phyloP scores from a whole-genome alignment of 2,797 vertebrate species.

The Sebastes vulpes region DNA sequence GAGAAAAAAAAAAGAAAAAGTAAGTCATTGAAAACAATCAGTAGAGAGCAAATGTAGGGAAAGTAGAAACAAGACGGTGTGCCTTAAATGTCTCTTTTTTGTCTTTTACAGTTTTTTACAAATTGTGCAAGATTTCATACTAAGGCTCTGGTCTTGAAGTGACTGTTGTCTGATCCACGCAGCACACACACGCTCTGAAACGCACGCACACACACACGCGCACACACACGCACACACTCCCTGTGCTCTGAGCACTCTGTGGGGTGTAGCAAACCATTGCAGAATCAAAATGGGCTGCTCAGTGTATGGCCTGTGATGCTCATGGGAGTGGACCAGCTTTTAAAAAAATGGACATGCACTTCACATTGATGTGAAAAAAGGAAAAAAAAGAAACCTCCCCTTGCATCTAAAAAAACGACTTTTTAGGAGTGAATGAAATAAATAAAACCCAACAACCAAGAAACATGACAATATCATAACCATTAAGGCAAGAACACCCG shows the following conservation, averaged over 20 bases:
- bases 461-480: conserved; percentile 90
- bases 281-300: conserved; percentile 83
- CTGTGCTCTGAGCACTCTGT: conserved; percentile 88
- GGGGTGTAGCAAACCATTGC: conserved; percentile 82
- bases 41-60: conserved; percentile 98
- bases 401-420: conserved; percentile 76
- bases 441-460: conserved; percentile 70
- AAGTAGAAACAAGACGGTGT: conserved; percentile 99
- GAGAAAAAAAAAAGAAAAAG: conserved; percentile 79
- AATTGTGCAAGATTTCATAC: conserved; percentile 99
- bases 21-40: conserved; percentile 98
- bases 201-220: conserved; percentile 35
- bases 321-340: conserved; percentile 86
- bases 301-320: conserved; percentile 83
- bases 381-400: conserved; percentile 77
- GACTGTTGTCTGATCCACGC: conserved; percentile 92
- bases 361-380: conserved; percentile 84
- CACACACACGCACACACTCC: conserved; percentile 77
- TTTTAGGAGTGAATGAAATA: conserved; percentile 65
- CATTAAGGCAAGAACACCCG: conserved; percentile 99
- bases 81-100: conserved; percentile 92
- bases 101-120: conserved; percentile 89
- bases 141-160: conserved; percentile 99
- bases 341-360: conserved; percentile 90
- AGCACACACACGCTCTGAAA: conserved; percentile 31